These are phyloP conservation scores for Fukomys damarensis DNA, from an alignment of 2,113 vertebrate genomes.

Conservation along the genomic window DNA sequence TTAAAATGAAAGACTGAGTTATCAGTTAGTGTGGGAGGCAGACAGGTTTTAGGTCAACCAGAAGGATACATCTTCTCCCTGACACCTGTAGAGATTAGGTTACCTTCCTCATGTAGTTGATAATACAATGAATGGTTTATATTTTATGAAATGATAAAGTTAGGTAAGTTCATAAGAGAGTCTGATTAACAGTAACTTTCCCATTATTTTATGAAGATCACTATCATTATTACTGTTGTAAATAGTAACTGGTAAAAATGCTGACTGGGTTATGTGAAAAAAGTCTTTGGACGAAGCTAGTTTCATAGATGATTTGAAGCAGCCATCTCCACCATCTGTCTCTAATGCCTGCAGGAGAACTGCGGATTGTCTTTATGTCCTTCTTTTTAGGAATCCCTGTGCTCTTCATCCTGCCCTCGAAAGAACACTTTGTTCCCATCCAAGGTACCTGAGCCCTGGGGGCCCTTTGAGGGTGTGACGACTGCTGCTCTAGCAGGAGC, in stretches of 20 bases:
- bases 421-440: not conserved
- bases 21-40: not conserved
- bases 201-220: not conserved
- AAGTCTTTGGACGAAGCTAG: not conserved
- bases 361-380: not conserved
- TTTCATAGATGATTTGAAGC: not conserved
- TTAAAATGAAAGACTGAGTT: not conserved
- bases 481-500: not conserved
- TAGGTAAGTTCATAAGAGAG: not conserved
- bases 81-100: conserved; percentile 6
- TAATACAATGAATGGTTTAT: not conserved
- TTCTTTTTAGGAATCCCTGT: not conserved
- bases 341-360: not conserved
- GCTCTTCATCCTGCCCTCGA: not conserved
- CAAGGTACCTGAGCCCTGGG: not conserved
- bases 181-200: not conserved
- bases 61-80: not conserved
- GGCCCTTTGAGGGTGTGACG: not conserved
- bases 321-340: not conserved
- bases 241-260: not conserved
- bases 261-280: not conserved
- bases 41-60: not conserved
- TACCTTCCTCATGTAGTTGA: not conserved
- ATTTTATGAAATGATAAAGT: conserved; percentile 35
- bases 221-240: not conserved